phyloP scores from a whole-genome alignment of 2,113 vertebrate species.

The Phyllopteryx taeniolatus region DNA sequence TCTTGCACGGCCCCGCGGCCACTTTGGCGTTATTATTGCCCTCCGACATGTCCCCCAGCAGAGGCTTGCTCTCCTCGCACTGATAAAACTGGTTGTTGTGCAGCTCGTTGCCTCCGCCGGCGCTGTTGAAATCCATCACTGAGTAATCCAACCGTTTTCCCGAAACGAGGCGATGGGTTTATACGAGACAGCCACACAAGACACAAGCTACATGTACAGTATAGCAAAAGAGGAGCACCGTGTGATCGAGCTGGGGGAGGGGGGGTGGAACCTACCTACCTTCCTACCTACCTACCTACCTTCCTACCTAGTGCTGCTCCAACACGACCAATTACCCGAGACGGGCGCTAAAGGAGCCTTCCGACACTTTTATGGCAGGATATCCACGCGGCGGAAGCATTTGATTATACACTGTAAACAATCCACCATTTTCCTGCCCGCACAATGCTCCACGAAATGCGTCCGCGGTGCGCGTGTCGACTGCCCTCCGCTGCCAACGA shows the following conservation, averaged over 20 bases:
- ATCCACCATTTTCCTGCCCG: conserved; percentile 59
- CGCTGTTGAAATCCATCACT: conserved; percentile 84
- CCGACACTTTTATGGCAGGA: conserved; percentile 14
- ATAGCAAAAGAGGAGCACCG: conserved; percentile 5
- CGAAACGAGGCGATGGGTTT: conserved; percentile 17
- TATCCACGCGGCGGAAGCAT: conserved; percentile 14
- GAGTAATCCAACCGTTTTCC: conserved; percentile 41
- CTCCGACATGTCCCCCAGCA: conserved; percentile 88
- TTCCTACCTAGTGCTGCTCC: conserved; percentile 19
- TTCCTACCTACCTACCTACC: conserved; percentile 4
- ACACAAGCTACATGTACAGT: conserved; percentile 34
- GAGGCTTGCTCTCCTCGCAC: conserved; percentile 89
- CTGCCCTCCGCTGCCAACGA: conserved; percentile 30
- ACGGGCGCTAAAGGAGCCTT: conserved; percentile 28
- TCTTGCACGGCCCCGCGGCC: conserved; percentile 85
- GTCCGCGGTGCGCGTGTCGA: conserved; percentile 55
- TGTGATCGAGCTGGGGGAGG: conserved; percentile 27
- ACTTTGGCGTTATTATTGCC: conserved; percentile 79
- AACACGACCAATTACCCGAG: conserved; percentile 46
- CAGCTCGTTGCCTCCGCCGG: conserved; percentile 80
- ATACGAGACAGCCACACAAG: not conserved
- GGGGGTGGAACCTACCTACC: conserved; percentile 21
- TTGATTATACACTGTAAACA: conserved; percentile 35
- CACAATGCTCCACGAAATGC: conserved; percentile 58
- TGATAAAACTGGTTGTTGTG: conserved; percentile 81